Evolutionary conservation across 2,113 vertebrate genomes (phyloP), one percentile per base, ranked within the genome.

Genomic region (Cygnus atratus): DNA sequence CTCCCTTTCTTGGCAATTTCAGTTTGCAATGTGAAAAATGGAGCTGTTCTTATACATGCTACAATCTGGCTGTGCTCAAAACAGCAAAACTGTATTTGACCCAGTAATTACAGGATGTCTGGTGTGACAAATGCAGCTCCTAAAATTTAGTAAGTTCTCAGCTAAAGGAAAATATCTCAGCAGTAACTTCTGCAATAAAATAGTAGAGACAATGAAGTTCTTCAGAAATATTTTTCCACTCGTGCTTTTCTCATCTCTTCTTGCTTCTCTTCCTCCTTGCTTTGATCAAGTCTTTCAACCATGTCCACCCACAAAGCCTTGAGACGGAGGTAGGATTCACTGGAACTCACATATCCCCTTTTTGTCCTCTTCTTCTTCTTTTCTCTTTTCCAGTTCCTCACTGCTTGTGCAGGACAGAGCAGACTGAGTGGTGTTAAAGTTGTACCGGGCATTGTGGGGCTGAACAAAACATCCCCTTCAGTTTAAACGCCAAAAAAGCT

Each of bases 31-130:
- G 54, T 83, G 80, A 73, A 89, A 94, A 92, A 67, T 1, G 4
- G 68, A 88, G 76, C 52, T 7, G 8, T 87, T 91, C 80, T 79
- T n/a, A 74, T 5, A 54, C 6, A 48, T 3, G 2, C 39, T 1
- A 3, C 88, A 72, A 73, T 87, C 92, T 93, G 93, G 84, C 88
- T 76, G 44, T 44, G 46, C 90, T 94, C 90, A 90, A 79, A 95
- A 37, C 76, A 93, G 72, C 79, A 67, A 84, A 92, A 67, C 52
- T 86, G 68, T 17, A 28, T 70, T 91, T 16, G 5, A 80, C 91
- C 84, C 92, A 92, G 84, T 79, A 87, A 93, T 63, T n/a, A 62
- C 71, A 96, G 91, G 80, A 96, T 93, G 80, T 87, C 90, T 94
- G 91, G 18, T 76, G 37, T 55, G 71, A 83, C 81, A 74, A 65